Evolutionary conservation across 1,140 invertebrate genomes (phyloP).

Genomic region (Drosophila santomea): DNA sequence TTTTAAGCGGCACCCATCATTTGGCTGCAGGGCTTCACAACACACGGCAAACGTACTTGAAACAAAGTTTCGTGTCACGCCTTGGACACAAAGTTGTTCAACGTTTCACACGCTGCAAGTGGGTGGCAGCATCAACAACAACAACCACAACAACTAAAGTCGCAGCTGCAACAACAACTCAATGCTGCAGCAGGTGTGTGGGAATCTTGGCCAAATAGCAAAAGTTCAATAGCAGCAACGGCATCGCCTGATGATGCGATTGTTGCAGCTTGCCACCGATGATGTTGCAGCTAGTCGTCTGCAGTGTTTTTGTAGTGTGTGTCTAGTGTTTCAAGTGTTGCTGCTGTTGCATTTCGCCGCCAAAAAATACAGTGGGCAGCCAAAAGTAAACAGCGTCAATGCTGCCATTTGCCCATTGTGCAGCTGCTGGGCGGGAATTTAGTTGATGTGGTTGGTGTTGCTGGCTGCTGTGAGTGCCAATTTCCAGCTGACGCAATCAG

Average conservation of each 20-base stretch:
- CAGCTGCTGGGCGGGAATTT: constrained; percentile 39
- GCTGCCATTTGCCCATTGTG: constrained; percentile 44
- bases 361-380: constrained; percentile 27
- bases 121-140: constrained; percentile 43
- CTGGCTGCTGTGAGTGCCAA: constrained; percentile 19
- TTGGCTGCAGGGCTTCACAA: constrained; percentile 46
- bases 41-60: constrained; percentile 46
- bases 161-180: constrained; percentile 5
- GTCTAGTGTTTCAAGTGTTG: constrained; percentile 17
- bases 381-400: constrained; percentile 35
- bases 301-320: neutral
- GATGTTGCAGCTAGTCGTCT: constrained; percentile 11
- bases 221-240: constrained; percentile 76
- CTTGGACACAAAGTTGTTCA: constrained; percentile 58
- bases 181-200: constrained; percentile 64
- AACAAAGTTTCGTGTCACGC: constrained; percentile 68
- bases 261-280: constrained; percentile 26
- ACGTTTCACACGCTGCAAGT: constrained; percentile 70
- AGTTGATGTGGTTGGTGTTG: constrained; percentile 11
- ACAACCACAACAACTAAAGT: constrained; percentile 5
- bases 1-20: constrained; percentile 1
- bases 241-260: constrained; percentile 31
- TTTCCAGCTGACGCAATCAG: constrained; percentile 52
- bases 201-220: constrained; percentile 78
- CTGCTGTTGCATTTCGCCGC: constrained; percentile 33